Base-by-base conservation (phyloP, 2,888 invertebrate species). In the Merodon equestris region DNA sequence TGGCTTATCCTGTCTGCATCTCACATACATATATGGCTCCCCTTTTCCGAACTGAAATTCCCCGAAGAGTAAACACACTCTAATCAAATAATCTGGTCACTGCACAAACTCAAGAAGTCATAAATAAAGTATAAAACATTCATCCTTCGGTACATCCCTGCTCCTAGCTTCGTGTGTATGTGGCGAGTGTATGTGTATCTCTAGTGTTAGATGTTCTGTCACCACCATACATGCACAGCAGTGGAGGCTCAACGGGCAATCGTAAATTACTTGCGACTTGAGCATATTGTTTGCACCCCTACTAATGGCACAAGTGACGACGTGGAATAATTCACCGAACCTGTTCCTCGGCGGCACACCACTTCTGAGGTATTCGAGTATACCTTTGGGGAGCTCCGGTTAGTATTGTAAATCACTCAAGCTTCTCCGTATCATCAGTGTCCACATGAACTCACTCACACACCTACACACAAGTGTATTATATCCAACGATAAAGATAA, bases 71-170 rank as follows among this genome's bases (percentile, higher is more conserved):
- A 57, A 57, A 42, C 51, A 67, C 42, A 72, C 15, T 72, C 57
- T 73, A 77, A 73, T 68, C 77, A 73, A 77, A 77, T 72, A 77
- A 77, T 77, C 67, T 77, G 73, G 67, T 73, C 77, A 73, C n/a
- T 77, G 77, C 73, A 72, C 64, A 70, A 60, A 63, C 74, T 70
- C 79, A 70, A 74, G 68, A 60, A 79, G 60, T 74, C 58, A 79
- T 79, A 79, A 79, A 79, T 79, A 70, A 74, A 66, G 56, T 54
- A 77, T 77, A 57, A 72, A 50, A 76, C 61, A 66, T 61, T 45
- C 60, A 60, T 17, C 45, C 47, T 38, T 50, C 38, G 53, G 64
- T 36, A 53, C 38, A 1, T 9, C 27, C 27, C 2, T 27, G 7
- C 27, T 27, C 27, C 27, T 27, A 2, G 27, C 7, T 27, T 7